phyloP scores from a whole-genome alignment of 2,797 vertebrate species.

The Megalops cyprinoides region DNA sequence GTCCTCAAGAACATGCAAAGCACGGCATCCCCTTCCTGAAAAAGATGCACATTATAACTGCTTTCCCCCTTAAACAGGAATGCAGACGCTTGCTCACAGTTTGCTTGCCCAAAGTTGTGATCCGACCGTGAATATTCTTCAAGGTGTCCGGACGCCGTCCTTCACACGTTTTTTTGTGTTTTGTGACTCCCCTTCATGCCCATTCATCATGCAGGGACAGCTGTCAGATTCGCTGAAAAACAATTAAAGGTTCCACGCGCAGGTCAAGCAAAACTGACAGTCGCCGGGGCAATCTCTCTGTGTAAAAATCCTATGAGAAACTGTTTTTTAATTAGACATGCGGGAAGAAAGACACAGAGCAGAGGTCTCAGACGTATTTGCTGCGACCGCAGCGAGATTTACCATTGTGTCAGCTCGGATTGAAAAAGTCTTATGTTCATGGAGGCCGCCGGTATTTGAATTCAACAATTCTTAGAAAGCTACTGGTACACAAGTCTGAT shows the following conservation, averaged over 20 bases:
- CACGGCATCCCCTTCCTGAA: too few relatives aligned
- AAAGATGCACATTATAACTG: neutral
- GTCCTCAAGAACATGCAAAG: too few relatives aligned
- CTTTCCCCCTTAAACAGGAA: neutral
- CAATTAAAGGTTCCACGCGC: conserved; percentile 10
- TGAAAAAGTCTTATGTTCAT: neutral
- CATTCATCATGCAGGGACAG: conserved; percentile 4
- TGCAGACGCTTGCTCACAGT: neutral
- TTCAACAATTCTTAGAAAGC: too few relatives aligned
- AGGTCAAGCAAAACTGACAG: conserved; percentile 18
- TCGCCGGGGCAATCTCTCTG: neutral
- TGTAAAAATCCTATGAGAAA: neutral
- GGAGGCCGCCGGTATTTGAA: neutral
- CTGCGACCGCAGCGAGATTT: conserved; percentile 3
- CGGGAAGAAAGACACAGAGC: neutral
- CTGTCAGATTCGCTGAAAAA: conserved; percentile 13
- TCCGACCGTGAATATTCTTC: conserved; percentile 6
- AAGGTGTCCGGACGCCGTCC: conserved; percentile 10
- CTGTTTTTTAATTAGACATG: conserved; percentile 11
- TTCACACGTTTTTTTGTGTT: neutral
- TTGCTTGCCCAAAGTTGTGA: neutral
- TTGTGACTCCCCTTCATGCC: neutral
- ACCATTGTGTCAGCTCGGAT: neutral
- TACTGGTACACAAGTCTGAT: too few relatives aligned
- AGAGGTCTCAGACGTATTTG: conserved; percentile 8